Conservation (phyloP, 2,888 invertebrate species). For the Caenorhabditis macrosperma region DNA sequence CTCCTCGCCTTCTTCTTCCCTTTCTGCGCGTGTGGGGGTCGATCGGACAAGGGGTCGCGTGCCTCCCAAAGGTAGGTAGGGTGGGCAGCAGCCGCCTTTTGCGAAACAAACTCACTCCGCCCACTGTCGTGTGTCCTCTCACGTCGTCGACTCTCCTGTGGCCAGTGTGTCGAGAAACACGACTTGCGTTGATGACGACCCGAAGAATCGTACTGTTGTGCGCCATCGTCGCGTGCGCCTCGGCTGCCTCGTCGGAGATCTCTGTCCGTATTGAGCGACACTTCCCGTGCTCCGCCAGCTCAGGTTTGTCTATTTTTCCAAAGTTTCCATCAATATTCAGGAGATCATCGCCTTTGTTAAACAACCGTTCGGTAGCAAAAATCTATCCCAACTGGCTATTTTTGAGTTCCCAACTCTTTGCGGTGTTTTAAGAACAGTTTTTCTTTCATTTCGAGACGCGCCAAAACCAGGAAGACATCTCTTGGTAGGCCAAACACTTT, state of each 20-base stretch:
- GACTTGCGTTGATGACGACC: slow-evolving; percentile 59
- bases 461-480: too few relatives aligned
- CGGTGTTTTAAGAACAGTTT: too few relatives aligned
- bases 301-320: slow-evolving; percentile 66
- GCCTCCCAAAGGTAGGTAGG: slow-evolving; percentile 48
- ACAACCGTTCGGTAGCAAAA: too few relatives aligned
- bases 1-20: too few relatives aligned
- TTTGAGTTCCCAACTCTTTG: too few relatives aligned
- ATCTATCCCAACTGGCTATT: too few relatives aligned
- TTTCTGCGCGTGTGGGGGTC: slow-evolving; percentile 8
- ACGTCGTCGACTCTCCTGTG: slow-evolving; percentile 51
- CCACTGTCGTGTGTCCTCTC: slow-evolving; percentile 52
- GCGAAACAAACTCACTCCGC: slow-evolving; percentile 56
- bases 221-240: slow-evolving; percentile 38
- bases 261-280: slow-evolving; percentile 78
- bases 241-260: slow-evolving; percentile 70
- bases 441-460: too few relatives aligned
- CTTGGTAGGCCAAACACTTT: too few relatives aligned
- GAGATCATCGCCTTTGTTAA: too few relatives aligned
- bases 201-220: slow-evolving; percentile 53
- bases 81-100: slow-evolving; percentile 57
- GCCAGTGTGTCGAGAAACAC: slow-evolving; percentile 63
- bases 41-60: slow-evolving; percentile 45
- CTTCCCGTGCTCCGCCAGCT: slow-evolving; percentile 78
- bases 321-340: too few relatives aligned